phyloP scores from a whole-genome alignment of 2,797 vertebrate genomes.

The Gymnoscopelus braueri region DNA sequence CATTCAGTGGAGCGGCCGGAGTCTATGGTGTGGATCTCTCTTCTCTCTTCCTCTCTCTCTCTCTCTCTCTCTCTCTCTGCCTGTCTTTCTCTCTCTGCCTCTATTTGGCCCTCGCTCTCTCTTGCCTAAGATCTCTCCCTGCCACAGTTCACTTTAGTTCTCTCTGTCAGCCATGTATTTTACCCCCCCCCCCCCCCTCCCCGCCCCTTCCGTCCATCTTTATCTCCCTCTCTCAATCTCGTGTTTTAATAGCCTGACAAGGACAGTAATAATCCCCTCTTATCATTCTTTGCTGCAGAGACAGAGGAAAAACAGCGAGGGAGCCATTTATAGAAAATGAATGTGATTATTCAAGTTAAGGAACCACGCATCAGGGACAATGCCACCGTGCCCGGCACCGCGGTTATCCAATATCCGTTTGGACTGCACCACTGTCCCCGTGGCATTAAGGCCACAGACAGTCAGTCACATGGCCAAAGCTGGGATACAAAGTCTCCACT shows the following conservation, averaged over 20 bases:
- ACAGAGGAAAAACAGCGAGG: constrained; percentile 20
- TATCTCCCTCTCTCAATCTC: constrained; percentile 39
- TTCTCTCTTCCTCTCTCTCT: constrained; percentile 6
- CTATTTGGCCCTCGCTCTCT: constrained; percentile 1
- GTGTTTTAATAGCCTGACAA: constrained; percentile 65
- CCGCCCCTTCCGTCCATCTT: not conserved
- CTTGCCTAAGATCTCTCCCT: too few species aligned
- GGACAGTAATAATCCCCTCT: constrained; percentile 60
- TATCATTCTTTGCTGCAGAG: constrained; percentile 58
- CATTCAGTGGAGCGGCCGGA: too few species aligned
- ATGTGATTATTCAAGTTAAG: constrained; percentile 63
- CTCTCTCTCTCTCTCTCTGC: constrained; percentile 24
- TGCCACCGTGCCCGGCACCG: constrained; percentile 34
- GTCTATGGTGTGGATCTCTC: not conserved
- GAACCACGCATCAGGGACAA: constrained; percentile 27
- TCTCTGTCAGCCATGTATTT: too few species aligned
- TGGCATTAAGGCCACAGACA: constrained; percentile 9
- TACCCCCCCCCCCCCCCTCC: too few species aligned
- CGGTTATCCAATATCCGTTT: constrained; percentile 25
- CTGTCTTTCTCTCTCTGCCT: constrained; percentile 12
- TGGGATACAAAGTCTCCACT: not conserved
- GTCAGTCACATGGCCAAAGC: constrained; percentile 10
- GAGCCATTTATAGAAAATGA: constrained; percentile 57
- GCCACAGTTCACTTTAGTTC: too few species aligned
- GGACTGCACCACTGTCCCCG: not conserved